Base-by-base conservation (phyloP, 1,140 invertebrate genomes). In the Yoshiicerus persimilis region DNA sequence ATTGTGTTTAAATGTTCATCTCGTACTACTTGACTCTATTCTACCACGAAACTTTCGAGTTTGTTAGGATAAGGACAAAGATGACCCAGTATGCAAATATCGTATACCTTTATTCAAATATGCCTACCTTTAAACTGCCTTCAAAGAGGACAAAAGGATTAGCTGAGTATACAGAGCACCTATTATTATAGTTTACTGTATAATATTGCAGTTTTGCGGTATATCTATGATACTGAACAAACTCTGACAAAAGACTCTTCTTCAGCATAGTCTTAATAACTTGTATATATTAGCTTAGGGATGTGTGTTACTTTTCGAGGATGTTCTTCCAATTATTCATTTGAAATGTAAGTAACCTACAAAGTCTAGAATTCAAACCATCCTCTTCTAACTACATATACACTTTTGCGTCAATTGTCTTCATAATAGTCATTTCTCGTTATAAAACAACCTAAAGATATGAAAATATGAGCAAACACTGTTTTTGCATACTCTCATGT, bases 41-140 rank as follows among this genome's bases (percentile, higher is more conserved):
- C 66, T 9, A 32, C 32, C 75, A 80, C 75, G n/a, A 80, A 80
- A 80, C 75, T 36, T 80, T 80, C 20, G 4, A 34, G 16, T 34
- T 80, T 80, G 30, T 80, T n/a, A 80, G 32, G 75, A 38, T 80
- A 20, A 80, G 34, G 32, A 80, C 34, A 36, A 80, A 80, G 75
- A 80, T 80, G 75, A 80, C 75, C 75, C 38, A 80, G 27, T 80
- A 80, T 80, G 75, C 75, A 80, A 80, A 80, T 80, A 32, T 56
- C 20, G 8, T n/a, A 56, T 66, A 30, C 75, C 75, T 80, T 36
- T 80, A 80, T 80, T 80, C 75, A 80, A 80, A 32, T n/a, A 2
- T 80, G 34, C 30, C 20, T 80, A 80, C 75, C 20, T 80, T 80
- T 34, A 36, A 80, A 36, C 32, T 34, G 23, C 75, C 23, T 34